Evolutionary conservation across 23 tunicate species (phyloP).

Genomic region (Halocynthia roretzi): DNA sequence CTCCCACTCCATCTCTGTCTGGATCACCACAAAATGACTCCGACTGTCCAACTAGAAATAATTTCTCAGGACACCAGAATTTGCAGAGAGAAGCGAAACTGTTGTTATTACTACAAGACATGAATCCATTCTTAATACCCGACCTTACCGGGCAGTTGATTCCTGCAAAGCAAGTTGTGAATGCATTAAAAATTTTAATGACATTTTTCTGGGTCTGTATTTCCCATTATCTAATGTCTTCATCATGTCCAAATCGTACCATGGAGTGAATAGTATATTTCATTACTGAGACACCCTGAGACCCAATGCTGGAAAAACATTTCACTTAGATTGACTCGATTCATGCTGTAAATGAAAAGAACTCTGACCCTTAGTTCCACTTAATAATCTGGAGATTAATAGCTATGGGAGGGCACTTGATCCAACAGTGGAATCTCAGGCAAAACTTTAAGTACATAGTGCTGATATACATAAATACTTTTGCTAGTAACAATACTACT

Average conservation of each 20-base stretch:
- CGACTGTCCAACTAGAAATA: constrained; percentile 2
- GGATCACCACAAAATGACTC: constrained; percentile 30
- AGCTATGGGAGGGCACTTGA: too few species aligned
- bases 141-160: constrained; percentile 2
- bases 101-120: constrained; percentile 5
- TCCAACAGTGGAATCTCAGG: too few species aligned
- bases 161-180: neutral
- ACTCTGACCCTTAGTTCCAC: neutral
- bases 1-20: constrained; percentile 3
- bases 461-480: too few species aligned
- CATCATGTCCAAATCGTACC: too few species aligned
- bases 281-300: neutral
- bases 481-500: neutral
- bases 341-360: neutral
- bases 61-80: neutral
- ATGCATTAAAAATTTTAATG: too few species aligned
- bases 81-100: constrained; percentile 2
- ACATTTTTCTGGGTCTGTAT: too few species aligned
- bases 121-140: constrained; percentile 1
- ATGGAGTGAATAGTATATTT: neutral
- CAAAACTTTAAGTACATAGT: too few species aligned
- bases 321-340: neutral
- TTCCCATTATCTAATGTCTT: too few species aligned
- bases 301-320: too few species aligned
- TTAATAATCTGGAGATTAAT: neutral